Percentiles rank a stretch among this genome's conserved stretches.
Evolutionary conservation across 2,888 invertebrate species (phyloP).

Genomic region (Pilophorus perplexus): DNA sequence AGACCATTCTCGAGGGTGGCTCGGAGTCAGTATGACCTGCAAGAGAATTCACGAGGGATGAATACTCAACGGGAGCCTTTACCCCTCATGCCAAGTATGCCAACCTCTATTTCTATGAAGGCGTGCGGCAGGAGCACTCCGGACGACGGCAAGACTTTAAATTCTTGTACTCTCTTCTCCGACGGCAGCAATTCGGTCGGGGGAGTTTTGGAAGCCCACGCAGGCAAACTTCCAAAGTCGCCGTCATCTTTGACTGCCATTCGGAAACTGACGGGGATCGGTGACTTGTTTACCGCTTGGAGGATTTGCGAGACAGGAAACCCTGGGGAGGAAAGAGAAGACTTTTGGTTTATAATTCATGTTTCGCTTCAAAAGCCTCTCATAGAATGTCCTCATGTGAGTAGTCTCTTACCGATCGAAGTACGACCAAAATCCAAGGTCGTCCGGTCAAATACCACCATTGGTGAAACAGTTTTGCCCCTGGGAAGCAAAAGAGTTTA

Average conservation of each 20-base stretch:
- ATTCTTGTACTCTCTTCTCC: constrained; percentile 1
- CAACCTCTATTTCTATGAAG: neutral
- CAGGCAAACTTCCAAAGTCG: neutral
- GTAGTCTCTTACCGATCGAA: constrained; percentile 6
- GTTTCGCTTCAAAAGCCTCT: neutral
- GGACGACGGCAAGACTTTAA: neutral
- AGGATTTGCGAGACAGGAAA: constrained; percentile 16
- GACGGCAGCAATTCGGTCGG: neutral
- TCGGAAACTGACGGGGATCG: constrained; percentile 2
- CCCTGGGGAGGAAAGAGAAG: neutral
- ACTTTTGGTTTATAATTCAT: too few relatives aligned
- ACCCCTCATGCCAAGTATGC: neutral
- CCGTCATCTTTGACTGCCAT: constrained; percentile 14
- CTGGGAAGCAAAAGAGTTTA: too few relatives aligned
- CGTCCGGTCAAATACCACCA: constrained; percentile 22
- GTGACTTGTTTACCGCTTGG: constrained; percentile 21
- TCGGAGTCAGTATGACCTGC: constrained; percentile 15
- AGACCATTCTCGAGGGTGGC: neutral
- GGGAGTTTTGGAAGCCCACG: neutral
- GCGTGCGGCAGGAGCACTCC: constrained; percentile 19
- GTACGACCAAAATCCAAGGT: constrained; percentile 20
- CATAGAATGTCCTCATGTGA: neutral
- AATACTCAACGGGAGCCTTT: neutral
- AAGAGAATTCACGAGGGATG: neutral
- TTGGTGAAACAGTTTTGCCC: constrained; percentile 30